A percentile compares a stretch with the other conserved stretches of the same genome.
phyloP scores from a whole-genome alignment of 1,140 invertebrate species.

The Holotrichia oblita region DNA sequence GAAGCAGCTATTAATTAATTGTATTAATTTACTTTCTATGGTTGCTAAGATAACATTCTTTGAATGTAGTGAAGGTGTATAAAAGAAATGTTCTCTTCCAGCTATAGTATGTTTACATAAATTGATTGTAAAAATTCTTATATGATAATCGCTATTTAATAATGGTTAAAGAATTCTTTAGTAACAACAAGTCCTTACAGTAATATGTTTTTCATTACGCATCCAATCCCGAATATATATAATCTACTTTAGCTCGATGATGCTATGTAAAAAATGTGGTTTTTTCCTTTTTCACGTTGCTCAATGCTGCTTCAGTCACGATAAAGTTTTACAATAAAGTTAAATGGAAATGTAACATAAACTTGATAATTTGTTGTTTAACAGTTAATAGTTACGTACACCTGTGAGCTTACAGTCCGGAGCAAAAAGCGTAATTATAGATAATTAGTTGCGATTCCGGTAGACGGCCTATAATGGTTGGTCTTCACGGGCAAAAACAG shows the following conservation, averaged over 20 bases:
- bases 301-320: not conserved
- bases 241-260: constrained; percentile 38
- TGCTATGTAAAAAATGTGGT: constrained; percentile 20
- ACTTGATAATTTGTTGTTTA: constrained; percentile 32
- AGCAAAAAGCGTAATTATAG: constrained; percentile 51
- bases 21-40: too few relatives aligned
- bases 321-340: constrained; percentile 35
- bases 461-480: constrained; percentile 50
- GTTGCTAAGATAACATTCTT: too few relatives aligned
- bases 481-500: constrained; percentile 38
- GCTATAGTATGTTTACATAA: not conserved
- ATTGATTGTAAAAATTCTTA: not conserved
- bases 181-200: not conserved
- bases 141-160: not conserved
- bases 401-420: constrained; percentile 44
- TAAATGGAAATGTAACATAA: constrained; percentile 34
- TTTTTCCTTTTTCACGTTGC: constrained; percentile 18
- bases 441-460: constrained; percentile 52
- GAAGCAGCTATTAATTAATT: too few relatives aligned
- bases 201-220: not conserved
- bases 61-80: too few relatives aligned
- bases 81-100: too few relatives aligned
- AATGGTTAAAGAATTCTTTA: not conserved
- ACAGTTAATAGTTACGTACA: constrained; percentile 27
- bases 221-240: constrained; percentile 35